These are phyloP conservation scores for Naja naja DNA, from an alignment of 2,113 vertebrate species.

Conservation along the genomic window DNA sequence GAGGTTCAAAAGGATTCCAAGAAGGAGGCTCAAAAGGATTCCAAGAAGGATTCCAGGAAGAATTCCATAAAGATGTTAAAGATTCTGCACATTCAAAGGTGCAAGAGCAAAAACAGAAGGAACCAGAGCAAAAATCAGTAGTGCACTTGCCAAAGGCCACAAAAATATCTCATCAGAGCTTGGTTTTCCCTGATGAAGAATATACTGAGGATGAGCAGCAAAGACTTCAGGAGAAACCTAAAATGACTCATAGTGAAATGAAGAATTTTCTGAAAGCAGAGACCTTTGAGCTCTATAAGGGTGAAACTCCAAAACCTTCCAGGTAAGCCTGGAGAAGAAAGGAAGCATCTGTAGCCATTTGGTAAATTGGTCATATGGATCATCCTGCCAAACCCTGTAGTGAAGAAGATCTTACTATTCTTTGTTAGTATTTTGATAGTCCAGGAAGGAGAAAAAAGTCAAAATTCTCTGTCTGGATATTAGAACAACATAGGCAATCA, in stretches of 20 bases:
- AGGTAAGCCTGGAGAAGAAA: not conserved
- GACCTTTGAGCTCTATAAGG: not conserved
- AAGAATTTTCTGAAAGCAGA: not conserved
- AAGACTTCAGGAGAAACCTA: not conserved
- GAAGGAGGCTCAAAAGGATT: not conserved
- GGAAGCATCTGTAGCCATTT: not conserved
- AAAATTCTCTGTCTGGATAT: not conserved
- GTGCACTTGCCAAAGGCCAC: not conserved
- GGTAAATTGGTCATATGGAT: not conserved
- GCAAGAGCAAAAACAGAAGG: not conserved
- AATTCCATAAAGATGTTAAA: not conserved
- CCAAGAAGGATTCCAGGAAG: not conserved
- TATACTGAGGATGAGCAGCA: not conserved
- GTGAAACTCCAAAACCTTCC: not conserved
- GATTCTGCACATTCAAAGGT: not conserved
- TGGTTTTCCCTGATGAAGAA: not conserved
- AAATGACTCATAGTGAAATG: accelerated
- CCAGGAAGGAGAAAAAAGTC: not conserved
- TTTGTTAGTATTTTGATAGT: not conserved
- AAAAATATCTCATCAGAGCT: not conserved
- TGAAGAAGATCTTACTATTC: not conserved
- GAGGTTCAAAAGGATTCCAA: not conserved
- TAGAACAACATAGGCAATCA: not conserved
- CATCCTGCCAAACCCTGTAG: not conserved
- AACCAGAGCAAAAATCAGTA: not conserved